Conservation (phyloP, 2,113 vertebrate genomes). For the Taxidea taxus region DNA sequence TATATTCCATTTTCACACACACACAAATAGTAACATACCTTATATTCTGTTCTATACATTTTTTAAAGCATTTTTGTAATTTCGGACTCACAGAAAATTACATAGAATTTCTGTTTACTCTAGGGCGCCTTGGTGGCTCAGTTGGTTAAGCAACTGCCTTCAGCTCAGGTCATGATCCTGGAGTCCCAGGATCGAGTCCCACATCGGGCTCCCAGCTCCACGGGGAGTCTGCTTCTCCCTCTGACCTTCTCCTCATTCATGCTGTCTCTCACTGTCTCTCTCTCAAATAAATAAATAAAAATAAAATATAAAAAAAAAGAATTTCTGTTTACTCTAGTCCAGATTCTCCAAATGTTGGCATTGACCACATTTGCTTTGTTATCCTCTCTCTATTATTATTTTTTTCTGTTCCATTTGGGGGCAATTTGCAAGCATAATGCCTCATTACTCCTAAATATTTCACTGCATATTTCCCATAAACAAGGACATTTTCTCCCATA, state of each 20-base stretch:
- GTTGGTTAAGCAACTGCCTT: too few relatives aligned
- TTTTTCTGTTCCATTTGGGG: not conserved
- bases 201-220: too few relatives aligned
- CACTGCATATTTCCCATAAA: not conserved
- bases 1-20: not conserved
- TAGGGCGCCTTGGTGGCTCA: too few relatives aligned
- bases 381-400: not conserved
- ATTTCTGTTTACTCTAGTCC: not conserved
- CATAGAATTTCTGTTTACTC: not conserved
- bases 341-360: not conserved
- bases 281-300: too few relatives aligned
- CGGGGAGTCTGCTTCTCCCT: too few relatives aligned
- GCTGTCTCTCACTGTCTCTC: too few relatives aligned
- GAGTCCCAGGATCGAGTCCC: too few relatives aligned
- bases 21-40: not conserved
- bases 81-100: not conserved
- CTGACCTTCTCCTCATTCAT: too few relatives aligned
- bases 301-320: too few relatives aligned
- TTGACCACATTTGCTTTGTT: not conserved
- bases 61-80: not conserved
- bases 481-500: not conserved
- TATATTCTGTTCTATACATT: not conserved
- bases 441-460: not conserved
- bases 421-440: not conserved
- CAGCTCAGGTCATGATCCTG: too few relatives aligned